A percentile compares a stretch with the other conserved stretches of the same genome.
Conservation (phyloP, 2,113 vertebrate genomes). For the Limanda limanda region DNA sequence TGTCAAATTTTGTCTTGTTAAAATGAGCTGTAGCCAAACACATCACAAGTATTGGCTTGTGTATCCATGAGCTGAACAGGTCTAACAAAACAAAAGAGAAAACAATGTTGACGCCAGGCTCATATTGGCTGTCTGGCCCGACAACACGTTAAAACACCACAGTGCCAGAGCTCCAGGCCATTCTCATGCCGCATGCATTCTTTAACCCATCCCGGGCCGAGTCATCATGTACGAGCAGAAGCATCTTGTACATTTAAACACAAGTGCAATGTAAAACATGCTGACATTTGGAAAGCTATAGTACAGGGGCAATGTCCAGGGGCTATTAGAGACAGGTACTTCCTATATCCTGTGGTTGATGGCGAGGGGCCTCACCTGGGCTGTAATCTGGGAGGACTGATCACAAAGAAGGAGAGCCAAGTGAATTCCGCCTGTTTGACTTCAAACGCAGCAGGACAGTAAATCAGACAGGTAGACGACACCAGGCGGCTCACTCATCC, state of each 20-base stretch:
- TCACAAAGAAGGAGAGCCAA: conserved; percentile 91
- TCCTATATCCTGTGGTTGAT: conserved; percentile 90
- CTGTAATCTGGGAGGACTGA: conserved; percentile 92
- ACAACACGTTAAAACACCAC: conserved; percentile 68
- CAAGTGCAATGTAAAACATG: not conserved
- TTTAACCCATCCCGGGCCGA: conserved; percentile 16
- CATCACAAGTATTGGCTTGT: conserved; percentile 65
- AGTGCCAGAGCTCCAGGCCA: conserved; percentile 54
- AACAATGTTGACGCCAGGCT: conserved; percentile 63
- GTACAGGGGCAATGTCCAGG: conserved; percentile 55
- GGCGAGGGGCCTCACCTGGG: conserved; percentile 89
- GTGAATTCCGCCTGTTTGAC: conserved; percentile 94
- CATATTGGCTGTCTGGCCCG: conserved; percentile 69
- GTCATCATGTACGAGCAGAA: conserved; percentile 10
- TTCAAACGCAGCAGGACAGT: conserved; percentile 92
- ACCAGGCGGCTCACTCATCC: conserved; percentile 86
- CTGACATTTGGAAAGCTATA: conserved; percentile 16
- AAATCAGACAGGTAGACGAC: conserved; percentile 90
- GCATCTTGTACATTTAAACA: not conserved
- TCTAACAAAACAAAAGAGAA: conserved; percentile 45
- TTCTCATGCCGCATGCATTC: conserved; percentile 49
- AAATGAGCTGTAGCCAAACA: conserved; percentile 37
- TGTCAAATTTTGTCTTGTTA: conserved; percentile 40
- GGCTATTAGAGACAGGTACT: conserved; percentile 85
- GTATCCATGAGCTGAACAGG: conserved; percentile 55